phyloP scores from a whole-genome alignment of 1,140 invertebrate species.

The Drosophila ogumai region DNA sequence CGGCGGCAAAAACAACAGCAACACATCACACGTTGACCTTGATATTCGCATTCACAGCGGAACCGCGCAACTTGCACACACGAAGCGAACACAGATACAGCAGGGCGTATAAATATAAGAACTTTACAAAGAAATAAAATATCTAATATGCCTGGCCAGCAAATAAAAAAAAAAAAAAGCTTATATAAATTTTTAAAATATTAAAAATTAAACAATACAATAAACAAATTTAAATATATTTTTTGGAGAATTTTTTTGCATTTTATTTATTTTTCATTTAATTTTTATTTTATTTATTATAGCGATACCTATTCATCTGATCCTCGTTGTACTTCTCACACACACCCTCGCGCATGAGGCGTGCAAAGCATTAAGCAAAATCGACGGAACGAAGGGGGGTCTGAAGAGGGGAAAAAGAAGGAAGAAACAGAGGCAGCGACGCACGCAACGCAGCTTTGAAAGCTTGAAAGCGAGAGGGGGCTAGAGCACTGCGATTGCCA shows the following conservation, averaged over 20 bases:
- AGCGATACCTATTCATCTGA: background rate
- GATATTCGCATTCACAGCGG: constrained; percentile 84
- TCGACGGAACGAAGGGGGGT: constrained; percentile 10
- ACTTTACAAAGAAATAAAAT: no score
- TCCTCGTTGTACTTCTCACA: background rate
- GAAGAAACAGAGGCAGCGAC: constrained; percentile 33
- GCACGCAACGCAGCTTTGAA: constrained; percentile 69
- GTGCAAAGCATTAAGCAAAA: constrained; percentile 69
- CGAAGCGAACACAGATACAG: constrained; percentile 14
- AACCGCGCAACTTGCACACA: constrained; percentile 64
- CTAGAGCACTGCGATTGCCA: constrained; percentile 8
- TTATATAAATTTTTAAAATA: background rate
- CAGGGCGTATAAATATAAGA: background rate
- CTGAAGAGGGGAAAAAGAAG: constrained; percentile 1
- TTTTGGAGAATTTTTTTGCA: no score
- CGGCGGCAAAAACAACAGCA: constrained; percentile 27
- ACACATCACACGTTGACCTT: constrained; percentile 81
- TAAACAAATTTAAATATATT: no score
- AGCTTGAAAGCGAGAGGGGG: constrained; percentile 20
- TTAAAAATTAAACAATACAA: no score
- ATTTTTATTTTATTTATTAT: background rate
- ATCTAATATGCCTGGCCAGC: background rate
- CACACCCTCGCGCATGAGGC: constrained; percentile 17
- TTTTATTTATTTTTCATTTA: no score
- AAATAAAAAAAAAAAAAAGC: background rate